These are phyloP conservation scores for Microcebus ravelobensis DNA, from an alignment of 2,113 vertebrate genomes.

Conservation along the genomic window DNA sequence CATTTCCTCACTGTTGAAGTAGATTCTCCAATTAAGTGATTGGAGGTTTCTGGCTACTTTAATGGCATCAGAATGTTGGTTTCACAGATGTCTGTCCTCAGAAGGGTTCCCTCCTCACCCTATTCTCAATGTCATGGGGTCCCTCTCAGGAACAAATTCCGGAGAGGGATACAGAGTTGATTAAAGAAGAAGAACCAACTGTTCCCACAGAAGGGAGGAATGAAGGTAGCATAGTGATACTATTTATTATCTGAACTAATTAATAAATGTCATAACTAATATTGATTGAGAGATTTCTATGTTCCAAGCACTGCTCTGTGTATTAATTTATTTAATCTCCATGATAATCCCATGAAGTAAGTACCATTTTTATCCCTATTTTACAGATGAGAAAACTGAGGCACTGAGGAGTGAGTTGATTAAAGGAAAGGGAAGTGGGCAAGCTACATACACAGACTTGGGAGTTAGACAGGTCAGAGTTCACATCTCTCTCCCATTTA, in stretches of 20 bases:
- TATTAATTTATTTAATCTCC: not conserved
- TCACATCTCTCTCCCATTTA: not conserved
- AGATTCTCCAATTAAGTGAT: not conserved
- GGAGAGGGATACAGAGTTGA: not conserved
- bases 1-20: not conserved
- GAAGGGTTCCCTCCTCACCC: too few relatives aligned
- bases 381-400: not conserved
- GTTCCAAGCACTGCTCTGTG: not conserved
- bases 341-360: not conserved
- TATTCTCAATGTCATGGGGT: not conserved
- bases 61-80: not conserved
- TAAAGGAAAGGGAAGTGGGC: not conserved
- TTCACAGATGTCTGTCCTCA: not conserved
- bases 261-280: not conserved
- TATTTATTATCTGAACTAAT: not conserved
- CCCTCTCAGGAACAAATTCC: not conserved
- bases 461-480: not conserved
- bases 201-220: not conserved
- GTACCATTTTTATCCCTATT: not conserved
- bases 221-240: not conserved
- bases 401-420: not conserved
- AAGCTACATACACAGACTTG: not conserved
- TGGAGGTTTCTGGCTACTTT: not conserved
- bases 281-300: not conserved
- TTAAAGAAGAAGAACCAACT: not conserved